Evolutionary conservation across 2,888 invertebrate species (phyloP).

Genomic region (Drosophila pseudotalamancana): DNA sequence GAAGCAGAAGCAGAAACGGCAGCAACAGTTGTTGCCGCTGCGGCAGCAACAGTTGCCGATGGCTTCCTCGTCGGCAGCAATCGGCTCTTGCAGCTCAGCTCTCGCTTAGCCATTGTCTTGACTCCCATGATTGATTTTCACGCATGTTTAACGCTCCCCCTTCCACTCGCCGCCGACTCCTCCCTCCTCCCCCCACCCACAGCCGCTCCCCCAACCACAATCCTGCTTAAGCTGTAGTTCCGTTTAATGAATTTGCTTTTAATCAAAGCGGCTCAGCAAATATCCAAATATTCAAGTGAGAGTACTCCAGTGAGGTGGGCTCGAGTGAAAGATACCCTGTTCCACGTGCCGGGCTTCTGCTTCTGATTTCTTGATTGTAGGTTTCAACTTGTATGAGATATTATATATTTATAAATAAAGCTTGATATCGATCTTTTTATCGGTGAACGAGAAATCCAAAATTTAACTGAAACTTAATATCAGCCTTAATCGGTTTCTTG

Average conservation of each 20-base stretch:
- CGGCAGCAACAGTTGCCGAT: constrained; percentile 27
- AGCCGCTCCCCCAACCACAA: not conserved
- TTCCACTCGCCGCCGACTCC: not conserved
- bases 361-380: too few species aligned
- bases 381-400: too few species aligned
- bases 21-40: constrained; percentile 14
- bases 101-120: constrained; percentile 37
- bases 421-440: too few species aligned
- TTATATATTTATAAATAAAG: too few species aligned
- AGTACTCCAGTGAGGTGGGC: too few species aligned
- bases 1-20: constrained; percentile 9
- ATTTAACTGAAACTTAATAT: too few species aligned
- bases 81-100: constrained; percentile 13
- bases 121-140: constrained; percentile 63
- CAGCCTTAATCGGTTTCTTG: too few species aligned
- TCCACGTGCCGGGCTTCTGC: too few species aligned
- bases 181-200: not conserved
- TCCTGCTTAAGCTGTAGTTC: constrained; percentile 45
- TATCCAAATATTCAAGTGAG: too few species aligned
- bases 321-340: too few species aligned
- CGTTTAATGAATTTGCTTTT: constrained; percentile 64
- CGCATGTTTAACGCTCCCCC: constrained; percentile 53
- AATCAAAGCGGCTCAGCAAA: constrained; percentile 40
- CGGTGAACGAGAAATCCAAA: too few species aligned
- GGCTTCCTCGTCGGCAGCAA: constrained; percentile 21